A percentile compares a stretch with the other conserved stretches of the same genome.
Evolutionary conservation across 2,888 invertebrate species (phyloP).

Genomic region (Drosophila siamana): DNA sequence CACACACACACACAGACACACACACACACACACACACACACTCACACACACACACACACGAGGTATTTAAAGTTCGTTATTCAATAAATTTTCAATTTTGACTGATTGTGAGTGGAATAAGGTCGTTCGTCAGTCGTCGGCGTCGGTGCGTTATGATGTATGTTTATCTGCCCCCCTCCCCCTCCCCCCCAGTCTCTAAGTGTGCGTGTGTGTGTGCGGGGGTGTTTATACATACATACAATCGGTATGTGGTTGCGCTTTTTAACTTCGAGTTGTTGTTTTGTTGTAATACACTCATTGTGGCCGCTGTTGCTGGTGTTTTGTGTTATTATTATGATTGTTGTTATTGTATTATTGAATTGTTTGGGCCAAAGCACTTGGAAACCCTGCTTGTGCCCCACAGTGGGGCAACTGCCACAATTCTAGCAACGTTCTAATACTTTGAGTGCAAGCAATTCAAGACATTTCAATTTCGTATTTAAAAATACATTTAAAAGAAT

Average conservation of each 20-base stretch:
- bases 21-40: too few species aligned
- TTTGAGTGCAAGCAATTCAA: too few species aligned
- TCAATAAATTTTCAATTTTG: constrained; percentile 85
- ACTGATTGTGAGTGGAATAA: constrained; percentile 84
- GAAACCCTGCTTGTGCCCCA: constrained; percentile 51
- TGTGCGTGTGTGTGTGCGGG: constrained; percentile 24
- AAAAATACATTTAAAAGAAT: neutral
- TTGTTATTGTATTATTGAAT: constrained; percentile 82
- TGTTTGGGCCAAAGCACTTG: constrained; percentile 82
- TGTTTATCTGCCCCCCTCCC: constrained; percentile 76
- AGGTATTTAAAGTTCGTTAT: constrained; percentile 76
- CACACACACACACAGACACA: constrained; percentile 12
- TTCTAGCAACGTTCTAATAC: neutral
- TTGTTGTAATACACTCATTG: constrained; percentile 61
- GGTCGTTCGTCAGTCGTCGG: constrained; percentile 75
- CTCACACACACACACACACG: constrained; percentile 15
- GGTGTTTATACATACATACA: constrained; percentile 24
- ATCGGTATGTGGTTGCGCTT: constrained; percentile 55
- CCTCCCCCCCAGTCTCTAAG: constrained; percentile 18
- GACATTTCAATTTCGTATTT: too few species aligned
- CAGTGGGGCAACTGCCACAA: constrained; percentile 43
- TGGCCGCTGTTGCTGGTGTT: constrained; percentile 59
- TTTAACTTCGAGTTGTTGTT: constrained; percentile 63
- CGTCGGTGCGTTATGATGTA: constrained; percentile 80
- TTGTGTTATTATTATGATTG: constrained; percentile 82